Evolutionary conservation across 2,113 vertebrate genomes (phyloP), one percentile per base, ranked within the genome.

Genomic region (Vidua macroura): DNA sequence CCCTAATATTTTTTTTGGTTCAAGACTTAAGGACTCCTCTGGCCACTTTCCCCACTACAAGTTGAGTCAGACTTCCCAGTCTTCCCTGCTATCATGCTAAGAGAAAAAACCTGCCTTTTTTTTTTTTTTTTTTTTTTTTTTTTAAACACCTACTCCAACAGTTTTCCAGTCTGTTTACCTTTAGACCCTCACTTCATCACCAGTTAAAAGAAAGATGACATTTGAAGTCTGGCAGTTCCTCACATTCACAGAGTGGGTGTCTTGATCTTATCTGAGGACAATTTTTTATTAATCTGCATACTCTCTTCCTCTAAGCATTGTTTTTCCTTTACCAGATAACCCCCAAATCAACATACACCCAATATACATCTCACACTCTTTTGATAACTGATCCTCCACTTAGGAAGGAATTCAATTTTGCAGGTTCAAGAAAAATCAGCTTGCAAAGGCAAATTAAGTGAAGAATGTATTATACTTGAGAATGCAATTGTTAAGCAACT

Each of bases 401-500:
- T 55, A 6, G 4, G 35, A 69, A 81, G 20, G 27, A 89, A 84
- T 69, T 92, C 85, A 85, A n/a, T 91, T 68, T 67, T 49, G 7
- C 48, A 95, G 35, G 49, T 83, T 89, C 74, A 80, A 95, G 81
- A 81, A 76, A 92, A 92, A 88, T 43, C 77, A 62, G 20, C 46
- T 41, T 72, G 66, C 43, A 83, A 90, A 93, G 82, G 30, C 83
- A 82, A 95, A 83, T 86, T 73, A 94, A 74, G n/a, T 37, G n/a
- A 46, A 80, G 92, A 92, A 70, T 4, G 2, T 49, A 69, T 41
- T 81, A 68, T 83, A 82, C 70, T 78, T 67, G 35, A 87, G 64
- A 91, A 88, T 15, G 27, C 52, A 78, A 59, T 67, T 60, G 74
- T 92, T 93, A 91, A 48, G 66, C 53, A 95, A 89, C 56, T 31